Evolutionary conservation across 2,113 vertebrate genomes (phyloP).

Genomic region (Chloroceryle aenea): DNA sequence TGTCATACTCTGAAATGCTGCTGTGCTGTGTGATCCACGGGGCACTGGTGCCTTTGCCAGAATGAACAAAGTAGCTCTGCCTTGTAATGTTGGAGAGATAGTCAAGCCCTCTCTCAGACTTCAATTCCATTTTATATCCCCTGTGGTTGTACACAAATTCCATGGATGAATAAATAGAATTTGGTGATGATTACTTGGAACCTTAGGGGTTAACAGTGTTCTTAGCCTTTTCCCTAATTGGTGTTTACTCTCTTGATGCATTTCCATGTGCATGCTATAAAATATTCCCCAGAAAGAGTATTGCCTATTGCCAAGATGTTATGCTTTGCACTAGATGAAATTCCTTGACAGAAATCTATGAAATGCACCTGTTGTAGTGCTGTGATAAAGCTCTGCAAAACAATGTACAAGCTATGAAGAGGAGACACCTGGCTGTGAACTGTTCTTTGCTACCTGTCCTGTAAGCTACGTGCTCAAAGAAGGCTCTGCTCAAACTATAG

Average conservation of each 20-base stretch:
- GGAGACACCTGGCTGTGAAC: background rate
- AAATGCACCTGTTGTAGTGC: background rate
- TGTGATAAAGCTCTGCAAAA: background rate
- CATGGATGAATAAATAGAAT: conserved; percentile 13
- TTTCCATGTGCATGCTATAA: background rate
- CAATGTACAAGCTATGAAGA: background rate
- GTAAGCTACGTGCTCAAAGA: background rate
- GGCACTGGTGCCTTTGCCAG: background rate
- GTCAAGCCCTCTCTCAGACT: conserved; percentile 7
- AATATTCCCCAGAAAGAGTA: background rate
- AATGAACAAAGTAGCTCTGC: conserved; percentile 18
- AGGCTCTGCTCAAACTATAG: background rate
- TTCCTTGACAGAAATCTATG: background rate
- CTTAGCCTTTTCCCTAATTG: conserved; percentile 52
- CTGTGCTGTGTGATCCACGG: background rate
- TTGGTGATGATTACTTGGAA: conserved; percentile 32
- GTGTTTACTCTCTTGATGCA: conserved; percentile 30
- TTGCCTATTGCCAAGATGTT: background rate
- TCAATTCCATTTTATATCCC: conserved; percentile 45
- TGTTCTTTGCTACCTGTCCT: background rate
- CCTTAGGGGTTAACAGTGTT: conserved; percentile 47
- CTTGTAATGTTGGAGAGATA: background rate
- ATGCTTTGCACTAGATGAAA: background rate
- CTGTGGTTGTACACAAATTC: conserved; percentile 46
- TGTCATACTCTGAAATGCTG: fast-evolving